These are phyloP conservation scores for Myrmecobius fasciatus DNA, from an alignment of 2,113 vertebrate species.

Conservation along the genomic window DNA sequence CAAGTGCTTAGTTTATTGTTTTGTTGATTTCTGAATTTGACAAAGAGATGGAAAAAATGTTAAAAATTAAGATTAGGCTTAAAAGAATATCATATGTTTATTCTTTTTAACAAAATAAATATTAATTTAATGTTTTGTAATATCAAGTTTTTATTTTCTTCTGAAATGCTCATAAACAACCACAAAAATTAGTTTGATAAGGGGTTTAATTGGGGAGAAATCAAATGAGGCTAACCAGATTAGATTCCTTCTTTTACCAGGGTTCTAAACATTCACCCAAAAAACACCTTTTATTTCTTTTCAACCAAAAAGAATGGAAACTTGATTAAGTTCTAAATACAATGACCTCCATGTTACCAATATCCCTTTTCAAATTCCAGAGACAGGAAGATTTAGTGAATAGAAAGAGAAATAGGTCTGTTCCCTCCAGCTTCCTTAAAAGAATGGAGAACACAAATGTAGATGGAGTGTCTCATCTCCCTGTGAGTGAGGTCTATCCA, in stretches of 20 bases:
- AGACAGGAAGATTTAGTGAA: not conserved
- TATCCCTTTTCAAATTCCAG: not conserved
- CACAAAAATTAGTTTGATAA: not conserved
- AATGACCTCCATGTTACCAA: not conserved
- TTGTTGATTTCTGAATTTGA: not conserved
- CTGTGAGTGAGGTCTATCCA: constrained; percentile 2
- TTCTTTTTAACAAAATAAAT: not conserved
- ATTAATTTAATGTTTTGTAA: not conserved
- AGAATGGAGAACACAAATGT: not conserved
- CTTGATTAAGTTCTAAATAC: constrained; percentile 48
- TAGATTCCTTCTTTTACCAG: not conserved
- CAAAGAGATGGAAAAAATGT: not conserved
- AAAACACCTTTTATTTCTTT: not conserved
- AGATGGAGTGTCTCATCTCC: constrained; percentile 13
- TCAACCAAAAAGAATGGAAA: constrained; percentile 19
- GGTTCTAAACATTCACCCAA: not conserved
- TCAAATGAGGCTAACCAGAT: not conserved
- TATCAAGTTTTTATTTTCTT: not conserved
- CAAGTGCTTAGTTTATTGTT: not conserved
- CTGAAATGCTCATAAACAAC: not conserved
- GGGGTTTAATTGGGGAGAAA: not conserved
- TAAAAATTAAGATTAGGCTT: not conserved
- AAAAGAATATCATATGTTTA: not conserved
- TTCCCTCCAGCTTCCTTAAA: not conserved
- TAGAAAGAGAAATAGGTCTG: not conserved